Conservation (phyloP, 2,113 vertebrate species). For the Salvelinus fontinalis region DNA sequence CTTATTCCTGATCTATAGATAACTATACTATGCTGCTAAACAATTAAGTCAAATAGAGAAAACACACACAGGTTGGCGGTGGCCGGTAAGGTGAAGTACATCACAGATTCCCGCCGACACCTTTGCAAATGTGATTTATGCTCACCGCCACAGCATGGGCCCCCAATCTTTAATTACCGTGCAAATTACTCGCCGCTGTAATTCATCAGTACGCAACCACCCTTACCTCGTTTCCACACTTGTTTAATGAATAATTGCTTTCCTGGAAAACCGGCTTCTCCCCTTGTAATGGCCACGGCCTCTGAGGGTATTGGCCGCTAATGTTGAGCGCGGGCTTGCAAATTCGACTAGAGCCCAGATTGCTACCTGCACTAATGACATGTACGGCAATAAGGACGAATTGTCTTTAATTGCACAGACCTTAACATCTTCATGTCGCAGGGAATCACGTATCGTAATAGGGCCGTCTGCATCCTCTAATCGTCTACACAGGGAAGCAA, state of each 20-base stretch:
- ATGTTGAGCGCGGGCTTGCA: conserved; percentile 70
- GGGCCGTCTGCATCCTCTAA: conserved; percentile 29
- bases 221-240: conserved; percentile 78
- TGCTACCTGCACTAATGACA: conserved; percentile 56
- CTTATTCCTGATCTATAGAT: not conserved
- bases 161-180: conserved; percentile 80
- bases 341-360: conserved; percentile 70
- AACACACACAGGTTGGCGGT: conserved; percentile 9
- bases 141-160: conserved; percentile 54
- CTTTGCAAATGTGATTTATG: conserved; percentile 75
- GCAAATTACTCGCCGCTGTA: conserved; percentile 72
- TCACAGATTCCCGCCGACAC: conserved; percentile 52
- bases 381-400: conserved; percentile 37
- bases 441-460: conserved; percentile 32
- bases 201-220: conserved; percentile 82
- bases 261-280: conserved; percentile 72
- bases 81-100: conserved; percentile 47
- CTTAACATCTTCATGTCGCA: conserved; percentile 44
- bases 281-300: conserved; percentile 71
- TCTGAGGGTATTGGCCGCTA: conserved; percentile 76
- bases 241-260: conserved; percentile 85
- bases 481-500: conserved; percentile 9
- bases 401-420: conserved; percentile 55
- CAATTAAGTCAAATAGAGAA: not conserved
- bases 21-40: not conserved